phyloP scores from a whole-genome alignment of 2,888 invertebrate genomes.

The Spialia ferax region DNA sequence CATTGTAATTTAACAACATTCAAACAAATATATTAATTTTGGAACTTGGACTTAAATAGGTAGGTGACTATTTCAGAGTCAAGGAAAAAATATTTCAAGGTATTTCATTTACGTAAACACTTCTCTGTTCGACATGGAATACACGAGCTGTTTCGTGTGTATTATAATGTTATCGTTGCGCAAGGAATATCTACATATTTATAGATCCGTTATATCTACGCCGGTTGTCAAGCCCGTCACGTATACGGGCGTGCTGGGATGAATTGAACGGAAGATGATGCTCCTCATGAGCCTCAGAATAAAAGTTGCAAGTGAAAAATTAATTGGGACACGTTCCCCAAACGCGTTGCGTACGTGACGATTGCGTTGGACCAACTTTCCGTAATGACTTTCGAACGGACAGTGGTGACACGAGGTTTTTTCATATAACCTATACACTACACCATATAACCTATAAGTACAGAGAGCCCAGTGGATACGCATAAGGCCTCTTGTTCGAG shows the following conservation, averaged over 20 bases:
- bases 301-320: conserved; percentile 46
- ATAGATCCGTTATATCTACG: conserved; percentile 56
- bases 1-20: too few species aligned
- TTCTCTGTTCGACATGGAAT: conserved; percentile 13
- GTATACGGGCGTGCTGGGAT: conserved; percentile 65
- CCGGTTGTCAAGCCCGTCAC: conserved; percentile 63
- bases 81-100: not conserved
- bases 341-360: conserved; percentile 16
- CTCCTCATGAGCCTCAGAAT: conserved; percentile 42
- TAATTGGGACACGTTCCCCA: conserved; percentile 42
- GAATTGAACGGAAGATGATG: conserved; percentile 58
- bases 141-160: conserved; percentile 54
- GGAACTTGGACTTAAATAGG: too few species aligned
- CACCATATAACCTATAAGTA: too few species aligned
- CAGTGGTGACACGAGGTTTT: too few species aligned
- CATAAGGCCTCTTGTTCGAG: too few species aligned
- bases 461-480: too few species aligned
- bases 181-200: conserved; percentile 58
- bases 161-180: conserved; percentile 61
- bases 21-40: too few species aligned
- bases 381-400: not conserved
- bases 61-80: too few species aligned
- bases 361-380: not conserved
- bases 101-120: not conserved
- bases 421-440: too few species aligned